Base-by-base conservation (phyloP, 1,140 invertebrate species). In the Carposina sasakii region DNA sequence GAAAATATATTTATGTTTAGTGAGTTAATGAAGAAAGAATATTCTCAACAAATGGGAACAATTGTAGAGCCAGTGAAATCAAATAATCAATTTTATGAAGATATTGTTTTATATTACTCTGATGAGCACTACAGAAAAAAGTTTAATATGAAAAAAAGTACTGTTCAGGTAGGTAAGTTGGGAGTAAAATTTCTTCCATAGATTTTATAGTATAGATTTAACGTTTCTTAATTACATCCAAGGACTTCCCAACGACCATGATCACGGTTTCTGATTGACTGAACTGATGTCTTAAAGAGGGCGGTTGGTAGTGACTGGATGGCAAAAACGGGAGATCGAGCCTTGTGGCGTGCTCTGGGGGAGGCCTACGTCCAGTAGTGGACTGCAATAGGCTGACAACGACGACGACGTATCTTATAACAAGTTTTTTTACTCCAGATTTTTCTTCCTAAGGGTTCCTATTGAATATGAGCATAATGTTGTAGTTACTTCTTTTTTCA, bases 71-170 rank as follows among this genome's bases (percentile, higher is more conserved):
- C 12, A 21, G 8, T 16, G 12, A 39, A 39, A 39, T 20, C 42
- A 41, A 30, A 39, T 21, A 58, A 66, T 52, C 37, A 54, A 50
- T 57, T 65, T 52, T 79, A 70, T 54, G 73, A 78, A 46, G 33
- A 69, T 30, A 53, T 55, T 22, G 41, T 72, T 4, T 36, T 54
- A 16, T 70, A 70, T 28, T 78, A 68, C 47, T 63, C 50, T 49
- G 67, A 77, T 44, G 49, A 62, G 23, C 77, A 81, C 39, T 81
- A 78, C 48, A 26, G 67, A 39, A 52, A 58, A 37, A 67, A 52
- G 16, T 72, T 79, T 49, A 71, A 70, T 65, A 77, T 81, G 54
- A 75, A 71, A 31, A 81, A 63, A 50, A 57, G 44, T 20, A 83
- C 79, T 48, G 67, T 77, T 26, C 57, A 81, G 71, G 79, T 83